These are phyloP conservation scores for Charanyca ferruginea DNA, from an alignment of 2,888 invertebrate species.

Conservation along the genomic window DNA sequence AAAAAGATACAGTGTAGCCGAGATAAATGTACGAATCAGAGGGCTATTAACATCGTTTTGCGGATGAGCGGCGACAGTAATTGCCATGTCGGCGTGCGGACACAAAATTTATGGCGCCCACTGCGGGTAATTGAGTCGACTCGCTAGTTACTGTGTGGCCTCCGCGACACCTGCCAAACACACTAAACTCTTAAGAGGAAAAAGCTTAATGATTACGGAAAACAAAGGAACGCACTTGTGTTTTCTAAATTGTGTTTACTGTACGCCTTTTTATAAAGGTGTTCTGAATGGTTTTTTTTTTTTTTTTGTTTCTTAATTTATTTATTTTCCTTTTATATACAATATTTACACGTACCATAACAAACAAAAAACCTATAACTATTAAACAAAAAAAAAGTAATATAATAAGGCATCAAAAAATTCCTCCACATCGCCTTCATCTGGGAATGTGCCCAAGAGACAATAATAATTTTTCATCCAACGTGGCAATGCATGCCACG, in stretches of 20 bases:
- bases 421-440: too few relatives aligned
- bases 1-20: constrained; percentile 77
- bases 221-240: constrained; percentile 41
- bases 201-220: constrained; percentile 49
- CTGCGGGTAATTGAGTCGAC: constrained; percentile 85
- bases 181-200: constrained; percentile 60
- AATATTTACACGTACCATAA: too few relatives aligned
- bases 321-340: too few relatives aligned
- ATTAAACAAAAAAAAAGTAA: too few relatives aligned
- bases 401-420: too few relatives aligned
- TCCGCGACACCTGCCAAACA: constrained; percentile 76
- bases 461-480: too few relatives aligned
- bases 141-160: constrained; percentile 74
- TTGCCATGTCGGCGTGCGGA: constrained; percentile 88
- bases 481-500: too few relatives aligned
- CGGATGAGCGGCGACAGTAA: constrained; percentile 90
- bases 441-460: too few relatives aligned
- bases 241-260: constrained; percentile 20
- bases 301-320: too few relatives aligned
- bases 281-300: neutral
- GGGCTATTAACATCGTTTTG: constrained; percentile 89
- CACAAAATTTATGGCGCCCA: constrained; percentile 86
- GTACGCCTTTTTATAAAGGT: constrained; percentile 27
- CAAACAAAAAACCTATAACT: too few relatives aligned
- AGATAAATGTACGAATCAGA: constrained; percentile 86